Evolutionary conservation across 2,113 vertebrate genomes (phyloP), one percentile per base, ranked within the genome.

Genomic region (Megaleporinus macrocephalus): DNA sequence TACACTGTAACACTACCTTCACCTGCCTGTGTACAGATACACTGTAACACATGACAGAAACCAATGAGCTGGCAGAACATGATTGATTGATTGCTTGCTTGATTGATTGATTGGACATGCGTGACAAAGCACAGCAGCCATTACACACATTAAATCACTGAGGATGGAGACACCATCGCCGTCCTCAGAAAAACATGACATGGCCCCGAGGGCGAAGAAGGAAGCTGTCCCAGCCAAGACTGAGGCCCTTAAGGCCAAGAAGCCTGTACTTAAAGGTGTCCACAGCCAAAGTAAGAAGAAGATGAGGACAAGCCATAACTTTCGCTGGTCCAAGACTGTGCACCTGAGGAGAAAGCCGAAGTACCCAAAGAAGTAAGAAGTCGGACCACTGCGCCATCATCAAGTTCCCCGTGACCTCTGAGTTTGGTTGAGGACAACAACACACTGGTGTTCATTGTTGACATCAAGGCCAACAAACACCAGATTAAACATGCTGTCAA

Each of bases 381-480:
- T 87, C 99, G 93, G 98, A 99, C 87, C 98, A 99, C 86, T 99
- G 99, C 88, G 98, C 98, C 87, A 99, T 99, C 91, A 98, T 99
- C 89, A 99, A 99, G 91, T 99, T 98, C 90, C 98, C 98, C 53
- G 89, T 99, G 93, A 99, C 98, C 71, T 99, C 98, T 0, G 98
- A 99, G 89, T 99, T 98, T 0, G 98, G 99, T 99, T 13, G 98
- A 99, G 87, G 98, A 99, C 91, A 99, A 99, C 90, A 99, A 99
- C 88, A 99, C 98, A 0, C 93, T 99, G 66, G 98, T 99, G 76
- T 99, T 99, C 89, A 99, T 99, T 0, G 98, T 99, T 1, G 97
- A 98, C 4, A 96, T 99, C 87, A 99, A 99, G 84, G 97, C 98
- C 68, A 99, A 99, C 91, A 99, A 99, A 87, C 97, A 99, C 84